Base-by-base conservation (phyloP, 2,113 vertebrate genomes). In the Corythaeola cristata region DNA sequence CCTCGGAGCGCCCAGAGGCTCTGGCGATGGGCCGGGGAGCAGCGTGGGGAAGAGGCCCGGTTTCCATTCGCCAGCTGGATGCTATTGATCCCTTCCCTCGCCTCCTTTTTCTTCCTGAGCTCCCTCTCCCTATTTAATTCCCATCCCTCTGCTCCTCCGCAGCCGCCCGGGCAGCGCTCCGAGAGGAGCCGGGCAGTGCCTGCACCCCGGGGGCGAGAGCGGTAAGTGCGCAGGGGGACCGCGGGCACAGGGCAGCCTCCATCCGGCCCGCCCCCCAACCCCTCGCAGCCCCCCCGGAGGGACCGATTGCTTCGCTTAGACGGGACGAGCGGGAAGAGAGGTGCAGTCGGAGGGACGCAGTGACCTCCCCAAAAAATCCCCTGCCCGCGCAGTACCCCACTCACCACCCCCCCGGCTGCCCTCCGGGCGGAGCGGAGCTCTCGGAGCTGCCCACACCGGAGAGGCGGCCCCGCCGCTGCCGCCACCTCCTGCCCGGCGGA, bases 51-150 rank as follows among this genome's bases (percentile, higher is more conserved):
- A 71, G 75, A 82, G 89, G 80, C 80, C 89, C 93, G 45, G 64
- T 56, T 80, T 92, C 90, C 90, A 81, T 92, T 82, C 89, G 96
- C 94, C 98, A 98, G 98, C 98, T 98, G 98, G 86, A 88, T 93
- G 63, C 49, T 85, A 98, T 98, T 96, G 98, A 98, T 98, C 94
- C 73, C 90, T 80, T 94, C 78, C 88, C 83, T 90, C 89, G 55
- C 89, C 89, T 73, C 93, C 66, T 93, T 27, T 91, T 69, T 71
- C 83, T 87, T 84, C 89, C 94, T 37, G 68, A 53, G 85, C 90
- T 74, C 79, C 64, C 89, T 87, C 73, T 92, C 93, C 82, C 93
- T 67, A 89, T 96, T 93, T 94, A 95, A 97, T 96, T 95, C 96
- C 92, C 94, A n/a, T 88, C 87, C 88, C 85, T 95, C 93, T 72